Evolutionary conservation across 2,113 vertebrate genomes (phyloP), one percentile per base, ranked within the genome.

Genomic region (Tetrax tetrax): DNA sequence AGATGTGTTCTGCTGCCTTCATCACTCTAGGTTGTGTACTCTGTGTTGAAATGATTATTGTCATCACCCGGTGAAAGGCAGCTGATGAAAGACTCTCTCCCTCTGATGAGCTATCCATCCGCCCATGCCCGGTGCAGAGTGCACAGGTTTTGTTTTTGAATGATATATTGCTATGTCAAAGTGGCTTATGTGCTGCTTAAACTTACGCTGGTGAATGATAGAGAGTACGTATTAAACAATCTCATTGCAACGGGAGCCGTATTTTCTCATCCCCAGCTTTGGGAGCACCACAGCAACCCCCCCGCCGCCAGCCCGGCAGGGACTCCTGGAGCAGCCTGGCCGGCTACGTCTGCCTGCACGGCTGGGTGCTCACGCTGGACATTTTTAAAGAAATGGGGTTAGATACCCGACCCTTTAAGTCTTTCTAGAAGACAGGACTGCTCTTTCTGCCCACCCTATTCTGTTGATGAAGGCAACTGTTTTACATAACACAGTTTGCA

Each of bases 171-270:
- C 87, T 35, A 83, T 93, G 94, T 95, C 92, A 92, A 74, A 96
- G 91, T 79, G 90, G 92, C 95, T 95, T 96, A 96, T 95, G 94
- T 94, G 94, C 96, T 95, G 91, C 83, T 96, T 95, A 93, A 97
- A 87, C 90, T 68, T 56, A 45, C 1, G 28, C 59, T 93, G 82
- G 79, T 80, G 93, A 97, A 65, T 93, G 93, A 96, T 86, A 92
- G 96, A 89, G 86, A 83, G 92, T 33, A 80, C n/a, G 79, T 28
- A 68, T 94, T 92, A 90, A 97, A 93, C 96, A 87, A 89, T 79
- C 47, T 95, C 70, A 91, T 87, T 83, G 80, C 89, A 72, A 37
- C 1, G 5, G 90, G 80, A 82, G 91, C 91, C 91, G 95, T 79
- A 76, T 93, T 96, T 94, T 87, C 87, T 92, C 80, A 28, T 51